phyloP scores from a whole-genome alignment of 1,140 invertebrate species.

The Sipha flava region DNA sequence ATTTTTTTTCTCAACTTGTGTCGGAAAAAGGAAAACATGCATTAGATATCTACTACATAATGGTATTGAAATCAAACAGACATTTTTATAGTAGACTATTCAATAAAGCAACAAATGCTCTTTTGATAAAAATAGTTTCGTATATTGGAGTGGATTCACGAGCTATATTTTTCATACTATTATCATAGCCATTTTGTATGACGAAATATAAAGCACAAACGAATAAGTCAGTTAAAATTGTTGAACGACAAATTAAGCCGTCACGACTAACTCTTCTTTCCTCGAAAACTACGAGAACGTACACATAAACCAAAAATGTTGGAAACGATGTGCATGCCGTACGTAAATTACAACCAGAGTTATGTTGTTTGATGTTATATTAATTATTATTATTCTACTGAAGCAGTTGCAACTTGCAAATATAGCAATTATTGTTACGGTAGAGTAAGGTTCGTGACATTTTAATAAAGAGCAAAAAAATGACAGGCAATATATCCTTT shows the following conservation, averaged over 20 bases:
- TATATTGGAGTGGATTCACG: too few relatives aligned
- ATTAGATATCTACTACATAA: too few relatives aligned
- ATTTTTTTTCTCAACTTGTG: too few relatives aligned
- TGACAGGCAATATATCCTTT: not conserved
- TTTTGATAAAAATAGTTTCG: too few relatives aligned
- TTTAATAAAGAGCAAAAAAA: not conserved
- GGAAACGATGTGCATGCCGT: not conserved
- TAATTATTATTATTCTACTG: not conserved
- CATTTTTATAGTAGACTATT: too few relatives aligned
- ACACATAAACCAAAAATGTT: not conserved
- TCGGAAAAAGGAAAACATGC: not conserved
- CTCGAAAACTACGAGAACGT: not conserved
- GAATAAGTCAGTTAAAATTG: not conserved
- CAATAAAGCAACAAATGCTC: too few relatives aligned
- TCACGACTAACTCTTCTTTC: not conserved
- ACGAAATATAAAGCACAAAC: not conserved
- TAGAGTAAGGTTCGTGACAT: not conserved
- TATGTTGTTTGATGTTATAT: not conserved
- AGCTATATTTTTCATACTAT: not conserved
- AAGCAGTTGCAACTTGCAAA: not conserved
- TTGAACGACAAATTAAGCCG: not conserved
- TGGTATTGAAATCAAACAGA: too few relatives aligned
- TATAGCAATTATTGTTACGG: not conserved
- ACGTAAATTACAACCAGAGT: not conserved
- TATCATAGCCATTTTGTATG: not conserved